These are phyloP conservation scores for Stratiomys singularior DNA, from an alignment of 2,888 invertebrate species.

Conservation along the genomic window DNA sequence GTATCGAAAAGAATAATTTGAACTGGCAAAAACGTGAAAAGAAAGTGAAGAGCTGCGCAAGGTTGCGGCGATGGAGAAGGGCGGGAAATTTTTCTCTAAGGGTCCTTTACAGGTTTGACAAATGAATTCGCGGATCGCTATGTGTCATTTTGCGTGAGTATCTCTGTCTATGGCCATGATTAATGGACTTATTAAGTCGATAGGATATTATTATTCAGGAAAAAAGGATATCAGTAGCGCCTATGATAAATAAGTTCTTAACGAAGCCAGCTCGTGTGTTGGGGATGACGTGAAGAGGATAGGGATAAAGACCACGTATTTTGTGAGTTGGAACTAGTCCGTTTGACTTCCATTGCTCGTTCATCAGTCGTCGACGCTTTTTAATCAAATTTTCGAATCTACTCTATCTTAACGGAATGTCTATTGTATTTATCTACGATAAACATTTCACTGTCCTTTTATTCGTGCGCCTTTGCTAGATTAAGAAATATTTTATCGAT, in stretches of 20 bases:
- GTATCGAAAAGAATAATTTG: slow-evolving; percentile 50
- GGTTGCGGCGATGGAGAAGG: slow-evolving; percentile 14
- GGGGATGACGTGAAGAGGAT: neutral
- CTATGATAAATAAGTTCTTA: slow-evolving; percentile 45
- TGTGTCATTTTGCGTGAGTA: slow-evolving; percentile 47
- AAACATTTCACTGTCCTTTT: neutral
- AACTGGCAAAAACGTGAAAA: slow-evolving; percentile 37
- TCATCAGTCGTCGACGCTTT: slow-evolving; percentile 27
- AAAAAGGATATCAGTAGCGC: slow-evolving; percentile 47
- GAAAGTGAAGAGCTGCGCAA: neutral
- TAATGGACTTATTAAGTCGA: slow-evolving; percentile 51
- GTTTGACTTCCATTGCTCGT: slow-evolving; percentile 11
- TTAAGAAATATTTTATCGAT: slow-evolving; percentile 11
- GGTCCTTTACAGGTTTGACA: slow-evolving; percentile 47
- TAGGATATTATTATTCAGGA: slow-evolving; percentile 49
- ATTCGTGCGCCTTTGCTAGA: neutral
- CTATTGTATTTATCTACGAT: neutral
- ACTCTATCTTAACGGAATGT: slow-evolving; percentile 12
- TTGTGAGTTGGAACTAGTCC: slow-evolving; percentile 5
- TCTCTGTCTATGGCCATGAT: slow-evolving; percentile 49
- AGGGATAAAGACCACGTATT: neutral
- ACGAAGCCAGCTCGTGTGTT: slow-evolving; percentile 2
- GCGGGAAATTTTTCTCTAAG: neutral
- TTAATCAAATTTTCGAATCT: slow-evolving; percentile 43
- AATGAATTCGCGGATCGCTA: slow-evolving; percentile 51